A percentile compares a stretch with the other conserved stretches of the same genome.
Conservation (phyloP, 2,113 vertebrate genomes). For the Muscicapa adusta region DNA sequence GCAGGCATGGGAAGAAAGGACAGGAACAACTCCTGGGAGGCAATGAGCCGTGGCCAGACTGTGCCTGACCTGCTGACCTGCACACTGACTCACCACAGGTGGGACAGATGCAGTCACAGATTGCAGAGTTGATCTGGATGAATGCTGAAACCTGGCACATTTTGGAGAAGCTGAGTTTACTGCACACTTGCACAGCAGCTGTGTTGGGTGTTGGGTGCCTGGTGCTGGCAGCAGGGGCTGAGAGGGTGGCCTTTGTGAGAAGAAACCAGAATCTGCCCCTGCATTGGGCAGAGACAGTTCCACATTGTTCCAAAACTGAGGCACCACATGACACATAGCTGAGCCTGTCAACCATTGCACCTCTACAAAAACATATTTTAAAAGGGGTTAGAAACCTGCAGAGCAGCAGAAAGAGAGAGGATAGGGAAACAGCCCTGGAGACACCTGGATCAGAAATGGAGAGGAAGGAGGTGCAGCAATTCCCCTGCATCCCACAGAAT, state of each 20-base stretch:
- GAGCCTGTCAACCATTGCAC: not conserved
- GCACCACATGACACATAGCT: not conserved
- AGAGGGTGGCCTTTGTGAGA: not conserved
- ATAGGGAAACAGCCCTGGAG: not conserved
- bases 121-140: not conserved
- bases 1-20: not conserved
- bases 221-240: not conserved
- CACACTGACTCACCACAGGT: rapidly evolving
- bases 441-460: not conserved
- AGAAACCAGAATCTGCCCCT: not conserved
- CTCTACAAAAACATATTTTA: rapidly evolving
- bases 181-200: not conserved
- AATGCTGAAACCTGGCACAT: rapidly evolving
- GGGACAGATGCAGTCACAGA: not conserved
- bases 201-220: not conserved
- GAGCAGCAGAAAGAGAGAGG: not conserved
- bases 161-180: not conserved
- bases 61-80: rapidly evolving
- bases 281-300: not conserved
- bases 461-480: not conserved
- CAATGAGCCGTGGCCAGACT: not conserved
- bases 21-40: not conserved
- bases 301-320: not conserved
- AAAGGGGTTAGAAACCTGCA: not conserved
- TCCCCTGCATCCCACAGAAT: not conserved